Evolutionary conservation across 2,888 invertebrate genomes (phyloP), one percentile per base, ranked within the genome.

Genomic region (Drosophila picticornis): DNA sequence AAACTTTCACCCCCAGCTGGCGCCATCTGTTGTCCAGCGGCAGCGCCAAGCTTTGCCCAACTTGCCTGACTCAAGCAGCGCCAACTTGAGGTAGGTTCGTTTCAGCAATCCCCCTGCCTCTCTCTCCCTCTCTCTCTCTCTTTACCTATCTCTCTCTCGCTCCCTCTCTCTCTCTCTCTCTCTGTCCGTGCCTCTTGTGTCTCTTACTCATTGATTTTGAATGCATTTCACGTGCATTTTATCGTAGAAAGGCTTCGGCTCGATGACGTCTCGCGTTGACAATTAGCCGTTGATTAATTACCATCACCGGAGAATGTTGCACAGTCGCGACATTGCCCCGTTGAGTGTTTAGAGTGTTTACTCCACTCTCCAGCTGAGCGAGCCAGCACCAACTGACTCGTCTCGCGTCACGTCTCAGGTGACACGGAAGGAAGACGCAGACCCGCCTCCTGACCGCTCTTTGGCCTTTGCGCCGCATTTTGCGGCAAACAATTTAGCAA

Each of bases 241-340:
- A 65, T 65, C 61, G 50, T 65, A 63, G 72, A 79, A 73, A 76
- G 75, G 63, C 73, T 57, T 43, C 4, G 22, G 29, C 77, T 50
- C 52, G 57, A 22, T 43, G 61, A 59, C 70, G 67, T 46, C 65
- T 57, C 70, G 78, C 80, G 87, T 81, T 74, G 72, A 77, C 85
- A 85, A 85, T 88, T 88, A 84, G 81, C 69, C 59, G 52, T 64
- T 85, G 85, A 85, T 88, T 85, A 85, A 85, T 85, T 88, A 77
- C 72, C 83, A 72, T 32, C 53, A 38, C 43, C 22, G 16, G 52
- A 64, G 71, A 61, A 64, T 71, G 84, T 77, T 72, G 81, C 83
- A 80, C 74, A 75, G 65, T 72, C 68, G 72, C 81, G 76, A 77
- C 59, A 65, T 72, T 65, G 38, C 36, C 36, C 19, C 36, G 36